A percentile compares a stretch with the other conserved stretches of the same genome.
Evolutionary conservation across 1,140 invertebrate species (phyloP).

Genomic region (Lepidotrigona ventralis): DNA sequence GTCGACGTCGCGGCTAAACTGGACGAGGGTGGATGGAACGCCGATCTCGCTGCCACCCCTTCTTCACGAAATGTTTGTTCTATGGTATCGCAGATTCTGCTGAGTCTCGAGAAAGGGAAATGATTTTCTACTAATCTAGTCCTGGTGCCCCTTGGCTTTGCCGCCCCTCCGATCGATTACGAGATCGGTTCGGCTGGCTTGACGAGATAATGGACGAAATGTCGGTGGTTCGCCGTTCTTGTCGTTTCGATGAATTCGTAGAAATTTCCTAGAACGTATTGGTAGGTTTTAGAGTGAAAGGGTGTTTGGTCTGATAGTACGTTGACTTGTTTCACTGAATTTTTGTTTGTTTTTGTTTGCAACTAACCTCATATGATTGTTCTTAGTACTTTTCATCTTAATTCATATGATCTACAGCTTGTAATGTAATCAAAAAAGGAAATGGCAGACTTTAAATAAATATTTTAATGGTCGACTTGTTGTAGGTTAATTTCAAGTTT

Average conservation of each 20-base stretch:
- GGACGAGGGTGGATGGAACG: conserved; percentile 39
- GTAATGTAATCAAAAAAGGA: no score
- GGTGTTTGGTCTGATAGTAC: neutral
- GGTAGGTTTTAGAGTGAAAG: neutral
- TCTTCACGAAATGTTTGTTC: conserved; percentile 56
- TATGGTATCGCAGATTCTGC: conserved; percentile 62
- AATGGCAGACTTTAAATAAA: no score
- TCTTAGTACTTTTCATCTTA: neutral
- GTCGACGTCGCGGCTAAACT: conserved; percentile 44
- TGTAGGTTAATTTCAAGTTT: no score
- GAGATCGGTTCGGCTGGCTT: conserved; percentile 35
- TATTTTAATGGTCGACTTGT: no score
- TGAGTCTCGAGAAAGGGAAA: conserved; percentile 56
- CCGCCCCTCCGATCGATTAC: neutral
- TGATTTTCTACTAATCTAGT: conserved; percentile 62
- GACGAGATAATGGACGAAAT: conserved; percentile 29
- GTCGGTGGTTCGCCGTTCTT: neutral
- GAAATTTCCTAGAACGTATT: neutral
- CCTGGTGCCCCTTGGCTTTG: neutral
- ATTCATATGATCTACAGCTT: no score
- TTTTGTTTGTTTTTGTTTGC: neutral
- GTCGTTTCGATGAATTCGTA: neutral
- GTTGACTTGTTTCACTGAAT: conserved; percentile 3
- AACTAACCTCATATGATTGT: neutral
- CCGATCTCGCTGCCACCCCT: conserved; percentile 16